Conservation (phyloP, 2,113 vertebrate species). For the Cryptoleucopteryx plumbea region DNA sequence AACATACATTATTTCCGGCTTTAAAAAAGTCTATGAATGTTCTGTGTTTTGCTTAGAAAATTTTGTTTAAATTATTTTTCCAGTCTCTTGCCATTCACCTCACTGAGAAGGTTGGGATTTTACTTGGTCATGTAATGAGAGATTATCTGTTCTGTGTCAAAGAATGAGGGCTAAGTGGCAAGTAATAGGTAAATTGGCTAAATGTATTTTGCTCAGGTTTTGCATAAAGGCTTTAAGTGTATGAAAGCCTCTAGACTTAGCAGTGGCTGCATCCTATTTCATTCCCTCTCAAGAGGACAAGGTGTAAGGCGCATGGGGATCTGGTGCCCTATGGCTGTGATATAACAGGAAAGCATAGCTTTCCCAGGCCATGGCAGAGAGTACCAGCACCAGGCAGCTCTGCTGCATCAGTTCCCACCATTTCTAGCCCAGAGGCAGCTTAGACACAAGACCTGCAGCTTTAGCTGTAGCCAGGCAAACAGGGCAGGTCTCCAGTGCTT, state of each 20-base stretch:
- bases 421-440: slow-evolving; percentile 20
- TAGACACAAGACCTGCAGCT: neutral
- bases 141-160: neutral
- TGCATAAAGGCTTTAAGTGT: neutral
- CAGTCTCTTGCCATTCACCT: neutral
- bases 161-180: neutral
- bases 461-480: neutral
- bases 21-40: neutral
- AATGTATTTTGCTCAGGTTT: neutral
- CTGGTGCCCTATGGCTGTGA: neutral
- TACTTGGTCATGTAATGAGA: neutral
- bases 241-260: neutral
- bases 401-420: neutral
- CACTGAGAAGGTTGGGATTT: neutral
- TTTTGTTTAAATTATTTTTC: neutral
- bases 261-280: neutral
- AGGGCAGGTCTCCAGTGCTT: neutral
- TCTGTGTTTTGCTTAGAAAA: neutral
- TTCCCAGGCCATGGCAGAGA: neutral
- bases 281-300: neutral
- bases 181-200: neutral
- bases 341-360: neutral
- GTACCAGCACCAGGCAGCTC: neutral
- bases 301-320: neutral
- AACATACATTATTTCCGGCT: neutral